phyloP scores from a whole-genome alignment of 2,888 invertebrate genomes.

The Zygothrica quintamaculata region DNA sequence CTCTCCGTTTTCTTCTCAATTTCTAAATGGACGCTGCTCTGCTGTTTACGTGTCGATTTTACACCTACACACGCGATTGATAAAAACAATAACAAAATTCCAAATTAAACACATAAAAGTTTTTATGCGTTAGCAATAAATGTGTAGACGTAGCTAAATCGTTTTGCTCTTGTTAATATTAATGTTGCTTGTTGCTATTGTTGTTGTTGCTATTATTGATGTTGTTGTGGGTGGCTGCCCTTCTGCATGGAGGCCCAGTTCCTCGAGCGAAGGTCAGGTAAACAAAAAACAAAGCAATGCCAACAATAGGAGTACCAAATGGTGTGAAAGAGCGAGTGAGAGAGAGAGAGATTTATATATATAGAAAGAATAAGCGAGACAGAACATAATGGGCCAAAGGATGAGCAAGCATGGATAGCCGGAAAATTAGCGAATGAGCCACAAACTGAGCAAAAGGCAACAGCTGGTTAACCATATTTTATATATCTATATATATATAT shows the following conservation, averaged over 20 bases:
- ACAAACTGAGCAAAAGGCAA: conserved; percentile 32
- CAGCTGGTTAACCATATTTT: conserved; percentile 58
- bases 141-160: conserved; percentile 65
- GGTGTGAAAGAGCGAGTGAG: conserved; percentile 1
- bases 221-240: conserved; percentile 47
- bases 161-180: conserved; percentile 11
- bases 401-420: conserved; percentile 1
- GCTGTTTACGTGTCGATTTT: conserved; percentile 66
- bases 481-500: background rate
- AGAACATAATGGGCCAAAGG: conserved; percentile 1
- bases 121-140: conserved; percentile 79
- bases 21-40: conserved; percentile 50
- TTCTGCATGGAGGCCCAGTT: conserved; percentile 54
- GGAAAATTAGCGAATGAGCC: no score
- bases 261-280: conserved; percentile 74
- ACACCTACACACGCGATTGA: conserved; percentile 69
- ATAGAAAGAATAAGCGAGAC: conserved; percentile 7
- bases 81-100: conserved; percentile 81
- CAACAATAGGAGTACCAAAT: conserved; percentile 2
- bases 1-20: conserved; percentile 33
- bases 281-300: conserved; percentile 52
- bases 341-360: conserved; percentile 13
- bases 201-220: conserved; percentile 12
- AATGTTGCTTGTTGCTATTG: conserved; percentile 15
- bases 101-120: conserved; percentile 81